Evolutionary conservation across 2,113 vertebrate genomes (phyloP).

Genomic region (Sylvietta virens): DNA sequence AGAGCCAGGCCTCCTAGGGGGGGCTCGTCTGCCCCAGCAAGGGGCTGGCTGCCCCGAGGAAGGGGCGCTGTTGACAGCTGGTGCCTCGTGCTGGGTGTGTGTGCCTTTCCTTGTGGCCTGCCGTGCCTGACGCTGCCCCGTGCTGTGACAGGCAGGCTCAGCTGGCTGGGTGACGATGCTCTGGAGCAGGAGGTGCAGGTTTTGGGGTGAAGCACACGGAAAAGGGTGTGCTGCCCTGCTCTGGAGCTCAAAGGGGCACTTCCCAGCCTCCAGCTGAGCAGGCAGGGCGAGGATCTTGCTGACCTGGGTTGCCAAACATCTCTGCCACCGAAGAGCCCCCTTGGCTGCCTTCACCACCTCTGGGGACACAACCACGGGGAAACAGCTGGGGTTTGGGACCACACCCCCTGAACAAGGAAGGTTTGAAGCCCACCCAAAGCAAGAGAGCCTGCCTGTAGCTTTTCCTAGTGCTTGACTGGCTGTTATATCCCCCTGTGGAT

Average conservation of each 20-base stretch:
- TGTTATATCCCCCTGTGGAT: not conserved
- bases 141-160: not conserved
- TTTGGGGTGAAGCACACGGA: not conserved
- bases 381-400: not conserved
- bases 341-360: not conserved
- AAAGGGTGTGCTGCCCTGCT: not conserved
- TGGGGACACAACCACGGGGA: not conserved
- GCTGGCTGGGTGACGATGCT: not conserved
- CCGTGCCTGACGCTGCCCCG: not conserved
- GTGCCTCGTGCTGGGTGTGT: not conserved
- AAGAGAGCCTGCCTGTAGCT: conserved; percentile 6
- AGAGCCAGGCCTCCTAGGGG: not conserved
- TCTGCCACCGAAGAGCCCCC: not conserved
- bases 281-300: not conserved
- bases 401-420: not conserved
- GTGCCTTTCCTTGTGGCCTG: not conserved
- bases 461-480: not conserved
- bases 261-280: not conserved
- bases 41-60: not conserved
- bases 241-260: not conserved
- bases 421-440: not conserved
- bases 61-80: not conserved
- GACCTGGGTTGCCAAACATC: not conserved
- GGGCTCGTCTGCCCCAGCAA: not conserved
- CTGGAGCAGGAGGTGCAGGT: not conserved